phyloP scores from a whole-genome alignment of 2,888 invertebrate species.

The Caenorhabditis japonica region DNA sequence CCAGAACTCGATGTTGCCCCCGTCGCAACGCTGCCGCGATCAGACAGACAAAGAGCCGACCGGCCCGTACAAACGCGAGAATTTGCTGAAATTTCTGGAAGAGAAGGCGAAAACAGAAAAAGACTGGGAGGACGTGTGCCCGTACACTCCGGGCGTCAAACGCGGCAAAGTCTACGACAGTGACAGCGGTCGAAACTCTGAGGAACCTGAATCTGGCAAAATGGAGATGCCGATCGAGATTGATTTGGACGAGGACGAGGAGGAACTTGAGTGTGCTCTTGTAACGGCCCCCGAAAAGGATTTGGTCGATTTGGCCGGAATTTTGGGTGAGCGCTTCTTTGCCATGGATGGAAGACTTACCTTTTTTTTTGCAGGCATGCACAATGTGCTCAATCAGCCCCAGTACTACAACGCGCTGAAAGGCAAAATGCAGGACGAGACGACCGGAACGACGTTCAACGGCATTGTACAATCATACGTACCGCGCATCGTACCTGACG shows the following conservation, averaged over 20 bases:
- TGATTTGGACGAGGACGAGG: constrained; percentile 73
- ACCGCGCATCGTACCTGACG: constrained; percentile 90
- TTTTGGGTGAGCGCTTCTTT: constrained; percentile 80
- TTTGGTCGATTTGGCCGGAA: constrained; percentile 93
- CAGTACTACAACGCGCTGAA: constrained; percentile 93
- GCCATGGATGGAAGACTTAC: not conserved
- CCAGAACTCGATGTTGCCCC: constrained; percentile 96
- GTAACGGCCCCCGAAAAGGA: constrained; percentile 91
- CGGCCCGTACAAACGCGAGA: constrained; percentile 90
- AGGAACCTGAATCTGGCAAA: constrained; percentile 44
- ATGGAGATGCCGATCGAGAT: constrained; percentile 77
- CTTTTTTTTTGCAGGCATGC: constrained; percentile 88
- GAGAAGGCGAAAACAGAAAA: constrained; percentile 98
- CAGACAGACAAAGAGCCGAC: constrained; percentile 95
- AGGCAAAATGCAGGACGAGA: constrained; percentile 77
- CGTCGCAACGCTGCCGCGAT: constrained; percentile 93
- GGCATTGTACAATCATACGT: constrained; percentile 85
- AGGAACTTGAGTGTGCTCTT: constrained; percentile 88
- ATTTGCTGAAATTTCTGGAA: constrained; percentile 94
- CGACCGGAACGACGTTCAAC: constrained; percentile 74
- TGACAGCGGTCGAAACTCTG: constrained; percentile 57
- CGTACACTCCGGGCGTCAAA: constrained; percentile 90
- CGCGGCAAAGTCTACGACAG: constrained; percentile 81
- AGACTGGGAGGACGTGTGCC: constrained; percentile 94
- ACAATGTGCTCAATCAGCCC: constrained; percentile 99